Conservation (phyloP, 1,140 invertebrate species). For the Belonocnema kinseyi region DNA sequence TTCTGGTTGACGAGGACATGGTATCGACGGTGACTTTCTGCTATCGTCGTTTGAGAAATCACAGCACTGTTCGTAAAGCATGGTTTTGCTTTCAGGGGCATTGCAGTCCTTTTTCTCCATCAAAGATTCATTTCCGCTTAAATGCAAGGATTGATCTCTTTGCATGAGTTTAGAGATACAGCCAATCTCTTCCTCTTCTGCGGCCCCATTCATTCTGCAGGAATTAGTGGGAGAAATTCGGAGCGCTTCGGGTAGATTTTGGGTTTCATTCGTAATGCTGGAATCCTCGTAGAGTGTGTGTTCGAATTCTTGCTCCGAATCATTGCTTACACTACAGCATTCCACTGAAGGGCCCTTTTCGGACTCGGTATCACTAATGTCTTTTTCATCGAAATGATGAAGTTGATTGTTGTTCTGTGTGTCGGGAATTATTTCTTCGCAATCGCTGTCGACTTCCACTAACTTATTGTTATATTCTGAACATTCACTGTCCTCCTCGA, state of each 20-base stretch:
- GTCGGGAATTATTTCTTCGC: conserved; percentile 36
- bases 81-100: conserved; percentile 40
- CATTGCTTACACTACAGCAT: conserved; percentile 20
- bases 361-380: conserved; percentile 34
- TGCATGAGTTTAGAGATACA: conserved; percentile 28
- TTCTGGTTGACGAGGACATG: conserved; percentile 41
- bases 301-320: conserved; percentile 50
- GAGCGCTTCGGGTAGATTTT: conserved; percentile 1
- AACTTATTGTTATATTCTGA: conserved; percentile 41
- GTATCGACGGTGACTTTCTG: conserved; percentile 34
- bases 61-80: conserved; percentile 63
- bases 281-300: conserved; percentile 52
- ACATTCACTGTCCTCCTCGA: conserved; percentile 42
- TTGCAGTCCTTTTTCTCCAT: conserved; percentile 38
- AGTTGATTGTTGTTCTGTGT: conserved; percentile 39
- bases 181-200: neutral
- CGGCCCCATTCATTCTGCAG: neutral
- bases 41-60: conserved; percentile 59
- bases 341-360: conserved; percentile 33
- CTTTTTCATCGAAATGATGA: conserved; percentile 33
- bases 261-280: conserved; percentile 36
- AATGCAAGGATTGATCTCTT: conserved; percentile 31
- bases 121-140: conserved; percentile 31
- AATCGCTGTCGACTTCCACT: conserved; percentile 35
- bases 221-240: neutral